These are phyloP conservation scores for Characodon lateralis DNA, from an alignment of 2,797 vertebrate genomes.

Conservation along the genomic window DNA sequence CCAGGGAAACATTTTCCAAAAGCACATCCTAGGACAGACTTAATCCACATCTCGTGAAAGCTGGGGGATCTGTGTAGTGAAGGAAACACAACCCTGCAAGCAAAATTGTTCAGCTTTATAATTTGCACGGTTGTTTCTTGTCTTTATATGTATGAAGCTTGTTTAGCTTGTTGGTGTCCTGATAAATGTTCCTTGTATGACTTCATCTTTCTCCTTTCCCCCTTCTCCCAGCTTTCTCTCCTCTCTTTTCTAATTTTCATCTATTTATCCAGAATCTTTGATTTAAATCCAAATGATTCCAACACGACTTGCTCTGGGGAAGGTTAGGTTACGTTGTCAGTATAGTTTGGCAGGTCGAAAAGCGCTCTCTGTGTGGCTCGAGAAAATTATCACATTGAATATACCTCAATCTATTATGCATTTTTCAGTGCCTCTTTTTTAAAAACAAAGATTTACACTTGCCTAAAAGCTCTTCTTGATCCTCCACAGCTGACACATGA, in stretches of 20 bases:
- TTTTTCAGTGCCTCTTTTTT: neutral
- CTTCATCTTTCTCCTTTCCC: neutral
- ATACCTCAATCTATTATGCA: neutral
- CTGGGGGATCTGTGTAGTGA: neutral
- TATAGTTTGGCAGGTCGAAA: neutral
- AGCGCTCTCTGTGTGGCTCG: neutral
- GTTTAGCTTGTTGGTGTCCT: neutral
- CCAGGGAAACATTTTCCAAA: neutral
- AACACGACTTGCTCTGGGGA: neutral
- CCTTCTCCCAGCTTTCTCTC: neutral
- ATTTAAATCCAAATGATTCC: constrained; percentile 2
- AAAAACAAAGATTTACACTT: neutral
- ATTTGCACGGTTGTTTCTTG: neutral
- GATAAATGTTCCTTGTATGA: neutral
- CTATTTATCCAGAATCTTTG: neutral
- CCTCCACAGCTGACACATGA: neutral
- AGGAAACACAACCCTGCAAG: neutral
- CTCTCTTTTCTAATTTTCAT: neutral
- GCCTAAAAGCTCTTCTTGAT: neutral
- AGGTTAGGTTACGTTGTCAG: neutral
- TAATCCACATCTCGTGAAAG: neutral
- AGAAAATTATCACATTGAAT: neutral
- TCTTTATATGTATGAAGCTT: neutral
- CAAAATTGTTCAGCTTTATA: neutral
- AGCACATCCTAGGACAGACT: neutral